phyloP scores from a whole-genome alignment of 2,113 vertebrate genomes.

The Sphaerodactylus townsendi region DNA sequence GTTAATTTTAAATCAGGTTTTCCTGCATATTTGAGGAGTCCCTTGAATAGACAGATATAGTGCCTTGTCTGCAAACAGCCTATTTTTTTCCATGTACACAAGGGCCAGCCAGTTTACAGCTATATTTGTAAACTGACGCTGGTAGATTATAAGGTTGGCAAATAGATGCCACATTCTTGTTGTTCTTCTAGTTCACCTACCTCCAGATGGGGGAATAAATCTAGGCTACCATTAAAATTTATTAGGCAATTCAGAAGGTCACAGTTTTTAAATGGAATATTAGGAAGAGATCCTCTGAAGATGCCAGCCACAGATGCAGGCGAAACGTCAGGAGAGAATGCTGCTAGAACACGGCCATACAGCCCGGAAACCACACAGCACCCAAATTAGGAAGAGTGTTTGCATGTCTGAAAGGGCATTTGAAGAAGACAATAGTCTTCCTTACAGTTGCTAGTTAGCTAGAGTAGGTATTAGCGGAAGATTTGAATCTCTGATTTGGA shows the following conservation, averaged over 20 bases:
- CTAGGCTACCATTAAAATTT: background rate
- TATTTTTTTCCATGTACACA: too few relatives aligned
- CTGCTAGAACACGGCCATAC: too few relatives aligned
- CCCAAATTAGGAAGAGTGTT: background rate
- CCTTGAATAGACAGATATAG: too few relatives aligned
- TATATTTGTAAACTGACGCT: background rate
- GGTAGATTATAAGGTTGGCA: background rate
- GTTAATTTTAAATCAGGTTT: too few relatives aligned
- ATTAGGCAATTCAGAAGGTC: background rate
- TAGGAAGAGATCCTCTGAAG: too few relatives aligned
- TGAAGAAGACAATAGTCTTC: background rate
- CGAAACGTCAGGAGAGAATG: too few relatives aligned
- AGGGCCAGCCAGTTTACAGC: too few relatives aligned
- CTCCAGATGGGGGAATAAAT: background rate
- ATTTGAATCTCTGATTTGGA: background rate
- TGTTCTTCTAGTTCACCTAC: background rate
- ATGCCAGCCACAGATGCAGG: too few relatives aligned
- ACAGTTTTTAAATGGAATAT: background rate
- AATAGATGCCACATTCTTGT: background rate
- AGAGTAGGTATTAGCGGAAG: background rate
- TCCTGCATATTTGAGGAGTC: too few relatives aligned
- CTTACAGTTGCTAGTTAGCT: background rate
- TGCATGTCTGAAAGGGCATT: background rate
- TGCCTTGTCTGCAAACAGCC: too few relatives aligned
- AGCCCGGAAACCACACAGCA: too few relatives aligned